Base-by-base conservation (phyloP, 2,888 invertebrate species). In the Andrena chrysosceles region DNA sequence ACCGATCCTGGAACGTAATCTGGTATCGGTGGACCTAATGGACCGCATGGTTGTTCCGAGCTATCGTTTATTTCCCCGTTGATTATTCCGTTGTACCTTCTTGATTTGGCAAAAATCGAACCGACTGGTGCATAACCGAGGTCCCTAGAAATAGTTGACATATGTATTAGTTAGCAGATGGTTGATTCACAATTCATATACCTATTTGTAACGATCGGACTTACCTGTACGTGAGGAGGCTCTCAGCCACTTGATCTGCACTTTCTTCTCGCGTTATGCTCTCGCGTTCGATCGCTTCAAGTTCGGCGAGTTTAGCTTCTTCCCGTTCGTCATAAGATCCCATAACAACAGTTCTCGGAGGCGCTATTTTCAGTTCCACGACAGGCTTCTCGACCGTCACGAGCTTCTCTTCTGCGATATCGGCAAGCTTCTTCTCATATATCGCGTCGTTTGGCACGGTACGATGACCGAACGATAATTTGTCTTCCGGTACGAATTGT, bases 391-490 rank as follows among this genome's bases (percentile, higher is more conserved):
- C 95, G n/a, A 95, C 89, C n/a, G 92, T 93, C 82, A 94, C 94
- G 3, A 95, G 92, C 77, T 94, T 94, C 83, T 95, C 95, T 88
- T 95, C 95, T 2, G 95, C 94, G 29, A 95, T 93, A 33, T 94
- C 92, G 10, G 89, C 90, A 29, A 92, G 67, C 16, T 73, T 80
- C 5, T 79, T 84, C 0, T 72, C 52, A 1, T 42, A 20, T 23
- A 67, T 91, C 0, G 92, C 91, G 69, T 95, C 95, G 20, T 93
- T 89, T 1, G 96, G 96, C 0, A 86, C 60, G 20, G 94, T 94
- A 10, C 93, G 92, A 80, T 95, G 95, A 1, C 96, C 96, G 84
- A 94, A 96, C 4, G 94, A 91, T 7, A 96, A 88, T 83, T 94
- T 94, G 8, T 95, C 95, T 89, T 96, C 96, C 0, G 94, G 94